Percentiles rank a stretch among this genome's conserved stretches.
phyloP scores from a whole-genome alignment of 2,888 invertebrate species.

The Ferrisia virgata region DNA sequence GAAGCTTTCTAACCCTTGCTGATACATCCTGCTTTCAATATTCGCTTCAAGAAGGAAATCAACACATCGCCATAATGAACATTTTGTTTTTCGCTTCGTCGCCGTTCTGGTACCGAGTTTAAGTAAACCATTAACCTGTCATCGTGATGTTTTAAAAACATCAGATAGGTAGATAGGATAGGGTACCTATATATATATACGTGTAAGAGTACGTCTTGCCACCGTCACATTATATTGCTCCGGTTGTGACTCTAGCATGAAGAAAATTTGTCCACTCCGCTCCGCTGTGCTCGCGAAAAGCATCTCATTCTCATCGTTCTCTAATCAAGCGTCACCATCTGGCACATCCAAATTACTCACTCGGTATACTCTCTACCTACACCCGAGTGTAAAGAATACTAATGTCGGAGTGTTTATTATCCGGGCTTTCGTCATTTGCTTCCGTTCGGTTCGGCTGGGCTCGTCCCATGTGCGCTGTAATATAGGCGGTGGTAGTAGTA shows the following conservation, averaged over 20 bases:
- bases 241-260: not conserved
- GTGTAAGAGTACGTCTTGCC: no score
- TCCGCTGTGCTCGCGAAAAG: not conserved
- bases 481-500: not conserved
- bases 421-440: conserved; percentile 24
- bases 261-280: not conserved
- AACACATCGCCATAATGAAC: conserved; percentile 2
- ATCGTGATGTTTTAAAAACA: not conserved
- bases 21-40: no score
- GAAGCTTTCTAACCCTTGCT: no score
- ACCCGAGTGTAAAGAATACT: no score
- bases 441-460: not conserved
- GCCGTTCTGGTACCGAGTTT: no score
- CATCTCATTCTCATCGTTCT: no score
- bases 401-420: not conserved
- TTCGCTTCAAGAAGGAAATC: no score
- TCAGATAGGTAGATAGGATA: no score
- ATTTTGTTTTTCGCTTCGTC: not conserved
- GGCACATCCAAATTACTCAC: not conserved
- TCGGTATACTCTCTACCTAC: not conserved
- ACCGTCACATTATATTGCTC: not conserved
- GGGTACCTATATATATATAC: no score
- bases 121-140: not conserved
- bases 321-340: not conserved
- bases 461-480: no score